These are phyloP conservation scores for Aphelinus certus DNA, from an alignment of 1,140 invertebrate species.

Conservation along the genomic window DNA sequence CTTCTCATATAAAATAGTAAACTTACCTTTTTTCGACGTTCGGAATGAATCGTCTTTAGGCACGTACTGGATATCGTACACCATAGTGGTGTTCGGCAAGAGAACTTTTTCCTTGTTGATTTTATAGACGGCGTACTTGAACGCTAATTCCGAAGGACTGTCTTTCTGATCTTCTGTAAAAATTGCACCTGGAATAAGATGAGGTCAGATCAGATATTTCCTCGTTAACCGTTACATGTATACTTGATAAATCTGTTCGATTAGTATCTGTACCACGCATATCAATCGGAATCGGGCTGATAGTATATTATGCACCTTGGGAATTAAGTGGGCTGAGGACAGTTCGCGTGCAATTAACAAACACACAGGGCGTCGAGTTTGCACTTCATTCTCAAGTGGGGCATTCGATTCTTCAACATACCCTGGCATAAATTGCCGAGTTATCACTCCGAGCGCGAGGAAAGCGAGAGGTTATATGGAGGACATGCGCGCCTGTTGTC, in stretches of 20 bases:
- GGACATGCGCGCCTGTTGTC: too few relatives aligned
- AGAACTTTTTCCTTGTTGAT: slow-evolving; percentile 88
- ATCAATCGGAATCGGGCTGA: neutral
- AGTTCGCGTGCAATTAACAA: neutral
- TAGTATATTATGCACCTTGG: too few relatives aligned
- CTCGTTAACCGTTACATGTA: too few relatives aligned
- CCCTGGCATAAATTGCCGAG: too few relatives aligned
- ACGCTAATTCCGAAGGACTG: slow-evolving; percentile 84
- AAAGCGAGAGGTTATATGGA: too few relatives aligned
- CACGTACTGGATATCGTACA: slow-evolving; percentile 92
- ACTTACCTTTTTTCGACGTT: slow-evolving; percentile 87
- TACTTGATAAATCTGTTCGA: too few relatives aligned
- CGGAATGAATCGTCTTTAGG: slow-evolving; percentile 87
- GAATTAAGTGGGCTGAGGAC: neutral
- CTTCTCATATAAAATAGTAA: neutral
- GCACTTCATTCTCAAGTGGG: too few relatives aligned
- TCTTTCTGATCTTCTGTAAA: slow-evolving; percentile 90
- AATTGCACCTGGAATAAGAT: slow-evolving; percentile 82
- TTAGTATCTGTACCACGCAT: neutral
- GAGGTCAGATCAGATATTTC: too few relatives aligned
- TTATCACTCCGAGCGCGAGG: too few relatives aligned
- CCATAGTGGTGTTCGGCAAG: slow-evolving; percentile 84
- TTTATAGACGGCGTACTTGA: slow-evolving; percentile 92
- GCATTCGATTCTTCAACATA: too few relatives aligned
- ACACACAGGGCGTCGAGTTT: neutral